Base-by-base conservation (phyloP, 2,888 invertebrate species). In the Rhagophthalmus giganteus region DNA sequence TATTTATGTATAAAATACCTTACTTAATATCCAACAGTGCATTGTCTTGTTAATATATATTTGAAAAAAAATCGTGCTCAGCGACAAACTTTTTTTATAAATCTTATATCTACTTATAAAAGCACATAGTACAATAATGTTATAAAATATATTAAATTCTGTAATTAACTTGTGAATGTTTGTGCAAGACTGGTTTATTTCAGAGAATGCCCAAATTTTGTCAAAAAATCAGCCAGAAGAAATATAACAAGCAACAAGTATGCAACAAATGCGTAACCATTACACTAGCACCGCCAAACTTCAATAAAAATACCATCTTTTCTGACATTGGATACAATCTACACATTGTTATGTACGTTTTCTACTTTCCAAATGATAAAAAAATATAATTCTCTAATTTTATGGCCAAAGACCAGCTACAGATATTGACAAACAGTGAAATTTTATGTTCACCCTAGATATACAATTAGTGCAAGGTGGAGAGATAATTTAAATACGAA, bases 1-100 rank as follows among this genome's bases (percentile, higher is more conserved):
- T 67, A 65, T 64, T 59, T 59, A 65, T 37, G 48, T 54, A 54
- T 54, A 42, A 54, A 67, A 63, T 63, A 67, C 61, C 67, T 68
- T 69, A 69, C 61, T 62, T 67, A 70, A 68, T 68, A 70, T 65
- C 68, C 70, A 71, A 70, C 69, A 69, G 71, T 71, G 70, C 70
- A 69, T 58, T 57, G 49, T 54, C 49, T 58, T 58, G 58, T 54
- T 63, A 60, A 61, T 60, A 51, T 42, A 44, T 32, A 45, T 54
- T 44, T 47, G 52, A 53, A 51, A 50, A 57, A 61, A 57, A 57
- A 54, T 63, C 59, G 67, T 66, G 67, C 67, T 67, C 54, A 62
- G 68, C 64, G 67, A 67, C 64, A 66, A 68, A 61, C 63, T 65
- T 59, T n/a, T n/a, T 66, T 61, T 49, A 61, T 65, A 65, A 68